phyloP scores from a whole-genome alignment of 2,888 invertebrate species.

The Chelonus formosanus region DNA sequence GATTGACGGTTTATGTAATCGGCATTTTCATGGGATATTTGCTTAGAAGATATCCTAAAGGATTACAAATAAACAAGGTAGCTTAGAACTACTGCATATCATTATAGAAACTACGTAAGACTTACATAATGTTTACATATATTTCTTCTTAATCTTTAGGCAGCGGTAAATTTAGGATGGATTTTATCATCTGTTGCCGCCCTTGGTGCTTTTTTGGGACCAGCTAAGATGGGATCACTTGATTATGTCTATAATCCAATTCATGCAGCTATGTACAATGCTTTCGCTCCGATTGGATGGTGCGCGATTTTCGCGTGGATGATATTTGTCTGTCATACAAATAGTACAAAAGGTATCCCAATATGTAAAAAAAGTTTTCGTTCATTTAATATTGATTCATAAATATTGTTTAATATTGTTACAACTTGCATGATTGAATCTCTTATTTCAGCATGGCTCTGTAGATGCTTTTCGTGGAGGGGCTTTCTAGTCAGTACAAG shows the following conservation, averaged over 20 bases:
- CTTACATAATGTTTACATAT: conserved; percentile 6
- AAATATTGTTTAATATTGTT: conserved; percentile 60
- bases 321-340: conserved; percentile 72
- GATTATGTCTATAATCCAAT: conserved; percentile 71
- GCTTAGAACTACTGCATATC: conserved; percentile 35
- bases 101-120: neutral
- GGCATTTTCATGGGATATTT: conserved; percentile 73
- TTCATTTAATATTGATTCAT: conserved; percentile 7
- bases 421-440: conserved; percentile 25
- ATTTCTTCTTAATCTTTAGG: conserved; percentile 51
- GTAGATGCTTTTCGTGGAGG: conserved; percentile 69
- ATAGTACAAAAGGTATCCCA: conserved; percentile 64
- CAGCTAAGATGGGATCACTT: conserved; percentile 73
- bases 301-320: conserved; percentile 75
- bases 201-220: conserved; percentile 69
- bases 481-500: conserved; percentile 74
- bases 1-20: conserved; percentile 75
- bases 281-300: conserved; percentile 77
- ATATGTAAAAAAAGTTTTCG: conserved; percentile 5
- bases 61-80: conserved; percentile 67
- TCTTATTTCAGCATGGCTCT: conserved; percentile 66
- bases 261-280: conserved; percentile 75
- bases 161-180: conserved; percentile 69
- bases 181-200: conserved; percentile 67
- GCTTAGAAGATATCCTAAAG: conserved; percentile 66